A percentile compares a stretch with the other conserved stretches of the same genome.
These are phyloP conservation scores for Schizaphis graminum DNA, from an alignment of 2,888 invertebrate genomes.

Conservation along the genomic window DNA sequence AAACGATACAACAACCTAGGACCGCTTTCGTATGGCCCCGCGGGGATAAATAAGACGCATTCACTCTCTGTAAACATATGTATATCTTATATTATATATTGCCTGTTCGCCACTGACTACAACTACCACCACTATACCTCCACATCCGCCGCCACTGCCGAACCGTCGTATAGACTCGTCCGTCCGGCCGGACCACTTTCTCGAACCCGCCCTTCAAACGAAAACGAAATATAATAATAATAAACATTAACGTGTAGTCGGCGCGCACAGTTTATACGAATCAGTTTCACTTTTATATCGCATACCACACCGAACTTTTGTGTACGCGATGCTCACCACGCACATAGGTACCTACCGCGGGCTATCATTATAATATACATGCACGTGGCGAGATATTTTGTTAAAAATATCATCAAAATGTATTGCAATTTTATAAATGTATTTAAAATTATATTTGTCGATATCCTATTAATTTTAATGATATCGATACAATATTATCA, in stretches of 20 bases:
- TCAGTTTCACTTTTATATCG: slow-evolving; percentile 61
- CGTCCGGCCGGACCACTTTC: slow-evolving; percentile 58
- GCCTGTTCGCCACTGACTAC: neutral
- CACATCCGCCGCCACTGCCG: neutral
- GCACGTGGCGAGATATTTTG: neutral
- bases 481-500: neutral
- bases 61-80: neutral
- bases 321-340: neutral
- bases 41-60: slow-evolving; percentile 20
- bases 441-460: neutral
- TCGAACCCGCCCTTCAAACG: slow-evolving; percentile 63
- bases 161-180: neutral
- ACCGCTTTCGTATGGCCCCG: slow-evolving; percentile 53
- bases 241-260: slow-evolving; percentile 22
- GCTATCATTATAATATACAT: neutral
- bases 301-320: slow-evolving; percentile 46
- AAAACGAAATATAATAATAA: slow-evolving; percentile 49
- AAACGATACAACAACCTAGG: slow-evolving; percentile 50
- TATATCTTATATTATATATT: neutral
- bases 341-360: neutral
- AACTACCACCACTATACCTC: neutral
- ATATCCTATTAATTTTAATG: neutral
- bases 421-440: neutral
- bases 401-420: neutral
- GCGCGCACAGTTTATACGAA: neutral